Percentiles rank a stretch among this genome's conserved stretches.
phyloP scores from a whole-genome alignment of 2,797 vertebrate species.

The Molossus alvarezi region DNA sequence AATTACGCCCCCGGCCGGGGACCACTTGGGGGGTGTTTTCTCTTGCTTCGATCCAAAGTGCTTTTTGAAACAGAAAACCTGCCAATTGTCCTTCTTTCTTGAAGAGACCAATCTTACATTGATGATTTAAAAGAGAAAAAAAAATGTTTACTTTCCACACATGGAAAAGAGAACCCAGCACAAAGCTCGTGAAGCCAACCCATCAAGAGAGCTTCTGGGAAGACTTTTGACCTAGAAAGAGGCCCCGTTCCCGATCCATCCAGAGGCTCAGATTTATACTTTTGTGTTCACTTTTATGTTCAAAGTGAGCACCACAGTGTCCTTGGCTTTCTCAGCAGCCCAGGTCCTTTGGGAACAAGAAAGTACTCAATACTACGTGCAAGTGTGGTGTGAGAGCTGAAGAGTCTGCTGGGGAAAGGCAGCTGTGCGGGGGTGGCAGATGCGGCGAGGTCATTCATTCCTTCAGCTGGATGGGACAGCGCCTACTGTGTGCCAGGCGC shows the following conservation, averaged over 20 bases:
- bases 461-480: background rate
- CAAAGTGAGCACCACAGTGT: fast-evolving
- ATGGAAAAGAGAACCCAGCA: background rate
- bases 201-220: fast-evolving
- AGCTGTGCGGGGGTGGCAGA: background rate
- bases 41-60: background rate
- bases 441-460: background rate
- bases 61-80: slow-evolving; percentile 22
- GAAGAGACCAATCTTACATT: background rate
- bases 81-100: background rate
- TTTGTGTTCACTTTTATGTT: fast-evolving
- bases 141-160: background rate
- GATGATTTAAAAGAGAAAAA: background rate
- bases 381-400: fast-evolving
- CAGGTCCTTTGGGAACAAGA: background rate
- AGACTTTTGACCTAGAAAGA: background rate
- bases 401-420: background rate
- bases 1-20: background rate
- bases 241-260: too few species aligned
- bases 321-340: background rate
- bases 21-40: fast-evolving
- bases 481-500: background rate
- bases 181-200: fast-evolving
- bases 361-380: fast-evolving
- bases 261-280: fast-evolving